These are phyloP conservation scores for Rhyzopertha dominica DNA, from an alignment of 1,140 invertebrate species.

Conservation along the genomic window DNA sequence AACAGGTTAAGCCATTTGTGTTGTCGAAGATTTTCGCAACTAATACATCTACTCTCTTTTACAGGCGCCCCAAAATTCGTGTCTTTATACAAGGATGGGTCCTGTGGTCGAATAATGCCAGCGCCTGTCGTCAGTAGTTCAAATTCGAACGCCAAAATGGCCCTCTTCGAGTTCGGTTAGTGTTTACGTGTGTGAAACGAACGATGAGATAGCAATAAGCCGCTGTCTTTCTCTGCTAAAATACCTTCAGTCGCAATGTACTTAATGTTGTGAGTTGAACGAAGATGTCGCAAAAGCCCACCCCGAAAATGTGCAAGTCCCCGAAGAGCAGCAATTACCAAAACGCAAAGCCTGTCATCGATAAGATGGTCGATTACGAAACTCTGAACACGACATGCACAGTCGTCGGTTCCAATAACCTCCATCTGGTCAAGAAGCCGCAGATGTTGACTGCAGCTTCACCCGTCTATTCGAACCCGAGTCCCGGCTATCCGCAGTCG, in stretches of 20 bases:
- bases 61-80: too few relatives aligned
- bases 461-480: conserved; percentile 41
- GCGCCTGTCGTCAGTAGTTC: conserved; percentile 1
- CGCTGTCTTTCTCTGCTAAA: conserved; percentile 10
- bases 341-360: conserved; percentile 30
- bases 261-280: conserved; percentile 20
- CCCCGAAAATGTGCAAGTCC: conserved; percentile 45
- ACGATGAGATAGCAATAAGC: conserved; percentile 14
- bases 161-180: conserved; percentile 45
- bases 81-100: too few relatives aligned
- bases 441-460: conserved; percentile 39
- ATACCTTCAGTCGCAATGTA: conserved; percentile 10
- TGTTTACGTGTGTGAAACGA: conserved; percentile 9
- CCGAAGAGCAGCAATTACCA: conserved; percentile 36
- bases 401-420: conserved; percentile 43
- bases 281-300: conserved; percentile 44
- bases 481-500: conserved; percentile 39
- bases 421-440: conserved; percentile 44
- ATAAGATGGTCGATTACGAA: conserved; percentile 43
- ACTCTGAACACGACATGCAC: conserved; percentile 43
- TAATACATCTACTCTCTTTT: too few relatives aligned
- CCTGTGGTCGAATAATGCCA: conserved; percentile 16
- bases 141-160: conserved; percentile 40
- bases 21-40: too few relatives aligned
- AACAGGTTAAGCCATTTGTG: too few relatives aligned